These are phyloP conservation scores for Aphidius colemani DNA, from an alignment of 2,888 invertebrate genomes.

Conservation along the genomic window DNA sequence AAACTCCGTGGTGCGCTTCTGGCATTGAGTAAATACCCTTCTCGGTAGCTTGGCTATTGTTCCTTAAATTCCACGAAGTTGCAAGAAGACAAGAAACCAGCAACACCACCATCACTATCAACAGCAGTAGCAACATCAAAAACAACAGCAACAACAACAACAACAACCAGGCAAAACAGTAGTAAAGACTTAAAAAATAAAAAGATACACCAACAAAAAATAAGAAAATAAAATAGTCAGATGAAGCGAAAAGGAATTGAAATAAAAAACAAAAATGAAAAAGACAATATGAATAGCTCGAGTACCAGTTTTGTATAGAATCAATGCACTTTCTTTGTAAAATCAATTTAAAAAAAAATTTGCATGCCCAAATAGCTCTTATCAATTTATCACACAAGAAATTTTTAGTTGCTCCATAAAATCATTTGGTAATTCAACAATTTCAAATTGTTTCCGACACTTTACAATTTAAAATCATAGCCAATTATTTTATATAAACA, in stretches of 20 bases:
- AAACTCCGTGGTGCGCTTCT: constrained; percentile 21
- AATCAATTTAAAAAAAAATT: constrained; percentile 3
- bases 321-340: constrained; percentile 28
- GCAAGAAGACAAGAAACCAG: constrained; percentile 5
- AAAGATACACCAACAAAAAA: neutral
- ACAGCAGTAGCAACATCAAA: neutral
- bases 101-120: neutral
- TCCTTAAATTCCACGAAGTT: constrained; percentile 37
- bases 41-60: constrained; percentile 31
- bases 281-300: constrained; percentile 3
- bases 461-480: too few species aligned
- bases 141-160: neutral
- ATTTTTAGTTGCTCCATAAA: neutral
- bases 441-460: too few species aligned
- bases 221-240: constrained; percentile 6
- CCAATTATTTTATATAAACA: too few species aligned
- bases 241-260: constrained; percentile 4
- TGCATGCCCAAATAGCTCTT: neutral
- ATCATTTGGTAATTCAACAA: neutral
- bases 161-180: neutral
- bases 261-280: neutral
- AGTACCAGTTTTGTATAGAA: neutral
- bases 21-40: constrained; percentile 31
- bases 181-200: neutral
- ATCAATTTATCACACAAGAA: constrained; percentile 4